Conservation (phyloP, 2,888 invertebrate species). For the Germaria angustata region DNA sequence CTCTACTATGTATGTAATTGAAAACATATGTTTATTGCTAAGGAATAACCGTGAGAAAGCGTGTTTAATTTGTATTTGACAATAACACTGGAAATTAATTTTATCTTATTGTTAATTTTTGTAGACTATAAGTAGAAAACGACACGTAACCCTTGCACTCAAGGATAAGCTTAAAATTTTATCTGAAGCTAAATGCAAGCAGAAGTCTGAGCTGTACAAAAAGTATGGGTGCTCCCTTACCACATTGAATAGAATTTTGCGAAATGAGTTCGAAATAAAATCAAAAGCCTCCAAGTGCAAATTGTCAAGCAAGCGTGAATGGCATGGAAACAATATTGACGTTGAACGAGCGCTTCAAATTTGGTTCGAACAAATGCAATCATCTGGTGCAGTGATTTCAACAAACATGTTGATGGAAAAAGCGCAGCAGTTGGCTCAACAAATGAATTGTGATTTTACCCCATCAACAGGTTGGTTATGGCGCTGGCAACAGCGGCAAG, state of each 20-base stretch:
- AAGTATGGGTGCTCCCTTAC: slow-evolving; percentile 45
- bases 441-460: too few species aligned
- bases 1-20: too few species aligned
- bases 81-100: slow-evolving; percentile 43
- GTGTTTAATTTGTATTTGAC: slow-evolving; percentile 55
- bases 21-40: too few species aligned
- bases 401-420: too few species aligned
- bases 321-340: slow-evolving; percentile 52
- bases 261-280: slow-evolving; percentile 43
- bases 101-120: too few species aligned
- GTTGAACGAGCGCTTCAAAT: too few species aligned
- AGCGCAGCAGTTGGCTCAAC: too few species aligned
- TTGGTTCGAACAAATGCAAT: too few species aligned
- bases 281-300: slow-evolving; percentile 51
- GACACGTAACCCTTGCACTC: slow-evolving; percentile 51
- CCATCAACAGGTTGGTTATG: too few species aligned
- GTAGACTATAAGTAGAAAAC: slow-evolving; percentile 43
- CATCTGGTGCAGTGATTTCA: too few species aligned
- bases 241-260: slow-evolving; percentile 52
- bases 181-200: slow-evolving; percentile 50
- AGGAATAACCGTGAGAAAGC: too few species aligned
- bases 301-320: slow-evolving; percentile 51
- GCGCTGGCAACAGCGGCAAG: too few species aligned
- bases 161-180: slow-evolving; percentile 55
- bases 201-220: slow-evolving; percentile 51